Base-by-base conservation (phyloP, 2,888 invertebrate species). In the Lochmaea capreae region DNA sequence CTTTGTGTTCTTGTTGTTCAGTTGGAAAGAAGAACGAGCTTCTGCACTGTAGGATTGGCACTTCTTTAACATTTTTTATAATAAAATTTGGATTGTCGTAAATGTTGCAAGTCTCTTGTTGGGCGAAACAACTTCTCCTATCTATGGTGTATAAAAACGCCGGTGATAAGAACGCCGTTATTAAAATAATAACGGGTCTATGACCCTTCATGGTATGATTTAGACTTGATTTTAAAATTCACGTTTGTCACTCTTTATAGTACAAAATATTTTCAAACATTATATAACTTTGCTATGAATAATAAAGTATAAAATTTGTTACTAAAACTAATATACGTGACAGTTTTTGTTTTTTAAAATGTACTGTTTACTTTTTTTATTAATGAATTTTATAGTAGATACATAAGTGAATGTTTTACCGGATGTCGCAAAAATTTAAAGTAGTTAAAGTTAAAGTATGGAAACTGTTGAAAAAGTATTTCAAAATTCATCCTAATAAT, bases 21-120 rank as follows among this genome's bases (percentile, higher is more conserved):
- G 67, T 73, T 8, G 57, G 58, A 14, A 65, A 71, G 58, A 71
- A 71, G 43, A 65, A 71, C 10, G 65, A 33, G 39, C n/a, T 61
- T 71, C 67, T 59, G 26, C 61, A 26, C n/a, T 33, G n/a, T 18
- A 65, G 8, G 1, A 33, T 39, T 33, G 67, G 65, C 18, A 65
- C 22, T 65, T 14, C 9, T 39, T 57, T 52, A 6, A 42, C 33
- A 63, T 67, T 26, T n/a, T 57, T 59, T 1, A 65, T n/a, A 2
- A 61, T 39, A 9, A 77, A 42, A 52, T 72, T 54, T 14, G 75
- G 77, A 63, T 77, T 77, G 46, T 77, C 75, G 33, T 63, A 73
- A 43, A 58, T 73, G 3, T 72, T 11, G 43, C 77, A 77, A 39
- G 33, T 39, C 8, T 39, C 33, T 39, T 39, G 8, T 39, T 39